Base-by-base conservation (phyloP, 2,797 vertebrate species). In the Propithecus perrieri region DNA sequence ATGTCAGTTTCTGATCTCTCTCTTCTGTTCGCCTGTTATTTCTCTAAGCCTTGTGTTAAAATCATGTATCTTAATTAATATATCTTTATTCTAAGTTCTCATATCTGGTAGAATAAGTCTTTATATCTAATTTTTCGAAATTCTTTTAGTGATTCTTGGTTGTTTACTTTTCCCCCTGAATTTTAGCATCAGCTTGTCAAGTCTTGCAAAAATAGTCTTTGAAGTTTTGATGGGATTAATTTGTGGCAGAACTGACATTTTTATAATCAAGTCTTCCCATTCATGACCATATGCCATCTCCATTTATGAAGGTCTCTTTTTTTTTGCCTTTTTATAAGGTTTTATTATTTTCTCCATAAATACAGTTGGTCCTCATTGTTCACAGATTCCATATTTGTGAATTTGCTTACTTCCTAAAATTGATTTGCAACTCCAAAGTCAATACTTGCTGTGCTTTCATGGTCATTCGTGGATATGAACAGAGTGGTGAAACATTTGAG, bases 61-160 rank as follows among this genome's bases (percentile, higher is more conserved):
- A 83, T 53, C 28, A 79, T 33, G 4, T 65, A 38, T 53, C 50
- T 67, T 71, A 81, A 85, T 50, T 28, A 89, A 48, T 72, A 13
- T 67, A 76, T 63, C 46, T 69, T 85, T 89, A 80, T 76, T 91
- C 33, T 94, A 78, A 91, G 43, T 89, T 95, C n/a, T 83, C 65
- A 50, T 81, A 55, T 78, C 59, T 93, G 22, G 38, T 18, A 85
- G 63, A 80, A 59, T 71, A 94, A 80, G 17, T 79, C 30, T 71
- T 8, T 65, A n/a, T 0, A 53, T 35, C 41, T 74, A 28, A 53
- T 35, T 93, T 89, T 94, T 85, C 65, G 79, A 57, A 72, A 53
- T 74, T 46, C 22, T 92, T 85, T 65, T 55, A 92, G n/a, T 84
- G 80, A 35, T 75, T 87, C 43, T 75, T 94, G 17, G 8, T n/a